Evolutionary conservation across 2,888 invertebrate species (phyloP).

Genomic region (Leptopilina myrica): DNA sequence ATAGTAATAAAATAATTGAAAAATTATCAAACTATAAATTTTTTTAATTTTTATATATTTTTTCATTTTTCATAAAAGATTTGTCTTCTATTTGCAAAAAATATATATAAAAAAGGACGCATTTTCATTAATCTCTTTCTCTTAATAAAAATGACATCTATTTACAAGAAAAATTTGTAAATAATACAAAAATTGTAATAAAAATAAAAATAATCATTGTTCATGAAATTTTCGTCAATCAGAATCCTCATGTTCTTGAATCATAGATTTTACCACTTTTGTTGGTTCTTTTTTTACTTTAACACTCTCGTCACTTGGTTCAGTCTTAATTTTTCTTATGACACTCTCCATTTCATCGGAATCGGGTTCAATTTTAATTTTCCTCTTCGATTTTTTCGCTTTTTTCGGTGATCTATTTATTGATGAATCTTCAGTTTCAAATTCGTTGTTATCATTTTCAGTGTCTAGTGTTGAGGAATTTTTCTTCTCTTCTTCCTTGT

Average conservation of each 20-base stretch:
- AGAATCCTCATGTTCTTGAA: background rate
- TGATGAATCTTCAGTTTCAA: background rate
- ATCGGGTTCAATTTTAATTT: background rate
- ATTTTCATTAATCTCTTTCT: too few species aligned
- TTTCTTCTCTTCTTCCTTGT: background rate
- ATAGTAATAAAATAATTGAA: too few species aligned
- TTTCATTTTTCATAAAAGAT: too few species aligned
- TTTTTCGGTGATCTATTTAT: conserved; percentile 19
- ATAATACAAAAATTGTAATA: background rate
- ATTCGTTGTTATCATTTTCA: background rate
- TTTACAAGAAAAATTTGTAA: background rate
- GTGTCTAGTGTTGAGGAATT: background rate
- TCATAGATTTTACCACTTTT: background rate
- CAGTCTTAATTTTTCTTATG: background rate
- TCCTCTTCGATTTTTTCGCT: background rate
- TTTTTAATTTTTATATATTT: too few species aligned
- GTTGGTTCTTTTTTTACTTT: conserved; percentile 6
- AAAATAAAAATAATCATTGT: background rate
- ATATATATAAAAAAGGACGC: too few species aligned
- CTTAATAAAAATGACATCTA: too few species aligned
- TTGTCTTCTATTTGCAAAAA: too few species aligned
- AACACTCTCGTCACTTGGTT: background rate
- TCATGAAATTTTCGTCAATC: conserved; percentile 1
- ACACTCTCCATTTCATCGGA: background rate
- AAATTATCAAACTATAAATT: too few species aligned